Evolutionary conservation across 2,113 vertebrate species (phyloP), one percentile per base, ranked within the genome.

Genomic region (Indicator indicator): DNA sequence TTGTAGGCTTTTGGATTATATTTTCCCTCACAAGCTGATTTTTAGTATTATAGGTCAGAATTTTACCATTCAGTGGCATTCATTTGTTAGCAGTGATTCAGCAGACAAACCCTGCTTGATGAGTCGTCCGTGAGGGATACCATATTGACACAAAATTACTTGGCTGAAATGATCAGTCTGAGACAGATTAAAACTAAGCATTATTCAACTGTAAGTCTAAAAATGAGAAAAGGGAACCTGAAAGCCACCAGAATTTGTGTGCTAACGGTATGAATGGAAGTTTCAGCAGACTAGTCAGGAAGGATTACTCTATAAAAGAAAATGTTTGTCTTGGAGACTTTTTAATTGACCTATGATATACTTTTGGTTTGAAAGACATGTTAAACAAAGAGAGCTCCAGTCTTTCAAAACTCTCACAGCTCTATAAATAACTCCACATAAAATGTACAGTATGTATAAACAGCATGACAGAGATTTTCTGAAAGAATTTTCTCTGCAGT

Each of bases 371-470:
- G 88, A 96, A 95, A 95, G 91, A 83, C 79, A 21, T 32, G 48
- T 81, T 90, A 94, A 95, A 94, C 86, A 94, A 95, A 97, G 79
- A 86, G 8, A 74, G 30, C 38, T 48, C 50, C n/a, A 90, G 52
- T 63, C 93, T 94, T 95, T 83, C 93, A 90, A 82, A 92, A 68
- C 50, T 86, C 84, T 83, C 69, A 55, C 42, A 73, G 70, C 67
- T 88, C 86, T 89, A 91, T 88, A 96, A 93, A 95, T 94, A 92
- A 76, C 76, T 94, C 81, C 59, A 48, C 50, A 81, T 83, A 91
- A 93, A 94, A 94, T 50, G 52, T 93, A 91, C 82, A 72, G 76
- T 83, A 95, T 86, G 80, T 76, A 91, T 90, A 84, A 96, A 95
- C 68, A 88, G 72, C 70, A 71, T 38, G 70, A 92, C 82, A 92